Evolutionary conservation across 1,140 invertebrate species (phyloP).

Genomic region (Micrasema minimum): DNA sequence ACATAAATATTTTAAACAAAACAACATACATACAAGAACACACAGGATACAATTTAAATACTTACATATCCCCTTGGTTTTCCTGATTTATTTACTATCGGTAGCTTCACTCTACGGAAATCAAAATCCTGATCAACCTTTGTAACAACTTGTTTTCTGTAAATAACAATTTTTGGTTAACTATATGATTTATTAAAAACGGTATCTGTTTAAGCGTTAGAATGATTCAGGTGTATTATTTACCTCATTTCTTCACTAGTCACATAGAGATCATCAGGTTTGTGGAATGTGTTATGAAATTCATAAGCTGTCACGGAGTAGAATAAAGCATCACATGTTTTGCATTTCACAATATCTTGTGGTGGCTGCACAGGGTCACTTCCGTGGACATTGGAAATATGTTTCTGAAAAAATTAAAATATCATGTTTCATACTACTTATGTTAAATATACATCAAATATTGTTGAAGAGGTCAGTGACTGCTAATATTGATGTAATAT

Average conservation of each 20-base stretch:
- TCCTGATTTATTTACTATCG: conserved; percentile 23
- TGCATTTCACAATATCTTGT: conserved; percentile 71
- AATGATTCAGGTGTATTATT: too few species aligned
- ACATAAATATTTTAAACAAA: too few species aligned
- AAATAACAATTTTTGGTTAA: too few species aligned
- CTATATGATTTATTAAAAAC: too few species aligned
- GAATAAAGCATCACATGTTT: conserved; percentile 74
- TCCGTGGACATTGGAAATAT: conserved; percentile 70
- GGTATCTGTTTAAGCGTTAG: too few species aligned
- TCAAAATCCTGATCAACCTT: conserved; percentile 72
- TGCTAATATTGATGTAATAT: too few species aligned
- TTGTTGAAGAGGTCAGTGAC: too few species aligned
- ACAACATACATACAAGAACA: too few species aligned
- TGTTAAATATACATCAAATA: too few species aligned
- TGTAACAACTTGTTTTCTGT: conserved; percentile 65
- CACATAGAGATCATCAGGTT: conserved; percentile 72
- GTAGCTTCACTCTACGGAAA: conserved; percentile 62
- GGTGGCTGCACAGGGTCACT: conserved; percentile 68
- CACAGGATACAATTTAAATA: too few species aligned
- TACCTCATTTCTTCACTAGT: conserved; percentile 72
- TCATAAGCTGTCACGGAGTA: conserved; percentile 75
- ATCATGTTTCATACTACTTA: too few species aligned
- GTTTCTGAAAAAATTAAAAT: conserved; percentile 64
- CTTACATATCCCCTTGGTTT: background rate
- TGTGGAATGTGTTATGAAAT: conserved; percentile 72